phyloP scores from a whole-genome alignment of 2,797 vertebrate genomes.

The Acanthurus lineatus region DNA sequence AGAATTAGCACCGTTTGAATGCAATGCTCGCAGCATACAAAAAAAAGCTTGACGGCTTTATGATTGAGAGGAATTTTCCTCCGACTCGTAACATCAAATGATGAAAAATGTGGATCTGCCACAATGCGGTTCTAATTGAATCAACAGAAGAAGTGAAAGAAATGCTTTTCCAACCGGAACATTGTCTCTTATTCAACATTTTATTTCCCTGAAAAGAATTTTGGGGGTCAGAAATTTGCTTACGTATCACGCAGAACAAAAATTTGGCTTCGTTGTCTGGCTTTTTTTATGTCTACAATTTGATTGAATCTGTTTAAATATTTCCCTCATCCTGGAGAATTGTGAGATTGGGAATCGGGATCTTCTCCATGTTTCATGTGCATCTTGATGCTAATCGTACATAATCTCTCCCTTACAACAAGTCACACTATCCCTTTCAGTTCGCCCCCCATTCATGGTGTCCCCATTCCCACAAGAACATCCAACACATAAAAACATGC shows the following conservation, averaged over 20 bases:
- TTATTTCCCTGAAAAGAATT: constrained; percentile 60
- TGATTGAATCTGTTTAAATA: constrained; percentile 47
- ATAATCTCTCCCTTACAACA: constrained; percentile 17
- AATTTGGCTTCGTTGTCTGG: constrained; percentile 32
- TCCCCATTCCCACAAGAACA: constrained; percentile 53
- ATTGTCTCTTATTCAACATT: constrained; percentile 64
- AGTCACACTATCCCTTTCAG: constrained; percentile 47
- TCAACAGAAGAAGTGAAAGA: constrained; percentile 64
- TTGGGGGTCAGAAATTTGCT: constrained; percentile 60
- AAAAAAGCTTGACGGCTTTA: constrained; percentile 45
- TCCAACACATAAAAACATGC: constrained; percentile 62
- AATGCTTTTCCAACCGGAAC: constrained; percentile 71
- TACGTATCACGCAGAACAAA: constrained; percentile 29
- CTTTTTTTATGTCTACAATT: constrained; percentile 50
- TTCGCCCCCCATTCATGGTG: constrained; percentile 20
- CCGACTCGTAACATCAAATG: constrained; percentile 58
- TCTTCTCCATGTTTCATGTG: constrained; percentile 31
- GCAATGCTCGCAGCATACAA: constrained; percentile 15
- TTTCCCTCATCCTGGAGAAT: constrained; percentile 32
- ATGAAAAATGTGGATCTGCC: constrained; percentile 58
- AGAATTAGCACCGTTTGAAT: constrained; percentile 24
- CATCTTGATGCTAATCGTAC: background rate
- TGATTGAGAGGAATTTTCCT: constrained; percentile 69
- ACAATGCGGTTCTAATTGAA: constrained; percentile 71
- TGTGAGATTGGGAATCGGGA: constrained; percentile 1